These are phyloP conservation scores for Tilapia sparmanii DNA, from an alignment of 2,113 vertebrate genomes.

Conservation along the genomic window DNA sequence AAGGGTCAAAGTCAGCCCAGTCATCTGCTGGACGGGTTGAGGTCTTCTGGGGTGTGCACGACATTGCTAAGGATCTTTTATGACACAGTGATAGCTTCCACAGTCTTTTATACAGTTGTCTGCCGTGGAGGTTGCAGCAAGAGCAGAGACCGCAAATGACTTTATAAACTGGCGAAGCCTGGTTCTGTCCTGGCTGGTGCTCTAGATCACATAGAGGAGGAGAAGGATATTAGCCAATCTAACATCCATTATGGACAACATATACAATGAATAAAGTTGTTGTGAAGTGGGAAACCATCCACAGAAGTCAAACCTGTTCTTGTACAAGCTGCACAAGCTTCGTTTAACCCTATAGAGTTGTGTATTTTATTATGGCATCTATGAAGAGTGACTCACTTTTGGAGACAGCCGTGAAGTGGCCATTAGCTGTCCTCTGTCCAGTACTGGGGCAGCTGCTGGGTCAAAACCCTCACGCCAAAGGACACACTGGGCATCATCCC, in stretches of 20 bases:
- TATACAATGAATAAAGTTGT: neutral
- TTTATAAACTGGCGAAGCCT: neutral
- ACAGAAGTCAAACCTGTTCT: neutral
- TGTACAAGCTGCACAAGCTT: neutral
- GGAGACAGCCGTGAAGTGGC: neutral
- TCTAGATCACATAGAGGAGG: neutral
- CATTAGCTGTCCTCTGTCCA: neutral
- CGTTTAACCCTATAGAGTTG: neutral
- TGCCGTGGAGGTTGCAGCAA: neutral
- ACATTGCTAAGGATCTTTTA: neutral
- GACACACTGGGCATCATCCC: neutral
- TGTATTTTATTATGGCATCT: neutral
- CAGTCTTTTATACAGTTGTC: neutral
- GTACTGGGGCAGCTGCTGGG: neutral
- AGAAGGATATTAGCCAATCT: neutral
- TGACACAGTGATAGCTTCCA: neutral
- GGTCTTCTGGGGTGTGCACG: neutral
- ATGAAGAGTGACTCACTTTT: no score
- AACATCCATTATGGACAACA: rapidly evolving
- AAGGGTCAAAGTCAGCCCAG: neutral
- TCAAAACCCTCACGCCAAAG: neutral
- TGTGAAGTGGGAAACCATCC: neutral
- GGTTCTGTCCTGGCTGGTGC: neutral
- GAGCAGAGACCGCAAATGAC: neutral
- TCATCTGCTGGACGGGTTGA: rapidly evolving